Conservation (phyloP, 2,888 invertebrate genomes). For the Pyrgus malvae region DNA sequence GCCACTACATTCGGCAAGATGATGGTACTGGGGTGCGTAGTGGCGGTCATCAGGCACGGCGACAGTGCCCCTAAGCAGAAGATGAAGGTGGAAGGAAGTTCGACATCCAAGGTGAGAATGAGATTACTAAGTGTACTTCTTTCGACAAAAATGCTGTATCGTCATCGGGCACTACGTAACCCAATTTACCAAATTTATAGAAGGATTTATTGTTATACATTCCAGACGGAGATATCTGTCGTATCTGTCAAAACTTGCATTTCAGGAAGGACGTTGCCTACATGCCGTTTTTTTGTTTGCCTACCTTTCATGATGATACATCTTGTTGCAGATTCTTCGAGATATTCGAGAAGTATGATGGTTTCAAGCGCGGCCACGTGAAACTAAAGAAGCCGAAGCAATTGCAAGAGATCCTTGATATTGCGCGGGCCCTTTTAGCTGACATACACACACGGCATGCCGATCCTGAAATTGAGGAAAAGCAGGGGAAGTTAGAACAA, state of each 20-base stretch:
- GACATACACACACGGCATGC: constrained; percentile 94
- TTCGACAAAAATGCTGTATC: too few species aligned
- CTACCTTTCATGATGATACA: too few species aligned
- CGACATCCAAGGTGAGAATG: constrained; percentile 92
- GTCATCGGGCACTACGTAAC: too few species aligned
- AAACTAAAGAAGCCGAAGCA: constrained; percentile 99
- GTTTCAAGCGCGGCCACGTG: constrained; percentile 96
- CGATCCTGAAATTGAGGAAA: constrained; percentile 97
- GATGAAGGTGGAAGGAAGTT: constrained; percentile 99
- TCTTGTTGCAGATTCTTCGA: constrained; percentile 92
- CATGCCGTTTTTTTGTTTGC: too few species aligned
- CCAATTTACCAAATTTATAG: too few species aligned
- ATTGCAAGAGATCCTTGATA: constrained; percentile 98
- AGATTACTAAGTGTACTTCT: too few species aligned
- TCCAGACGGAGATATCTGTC: too few species aligned
- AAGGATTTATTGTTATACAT: too few species aligned
- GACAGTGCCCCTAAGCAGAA: constrained; percentile 99
- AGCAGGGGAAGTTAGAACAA: constrained; percentile 98
- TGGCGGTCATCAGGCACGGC: constrained; percentile 98
- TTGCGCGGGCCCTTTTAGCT: constrained; percentile 93
- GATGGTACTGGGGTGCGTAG: constrained; percentile 96
- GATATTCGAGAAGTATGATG: constrained; percentile 98
- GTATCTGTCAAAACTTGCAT: too few species aligned
- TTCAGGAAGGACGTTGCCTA: too few species aligned
- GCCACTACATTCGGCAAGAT: constrained; percentile 99